phyloP scores from a whole-genome alignment of 2,113 vertebrate species.

The Centrocercus urophasianus region DNA sequence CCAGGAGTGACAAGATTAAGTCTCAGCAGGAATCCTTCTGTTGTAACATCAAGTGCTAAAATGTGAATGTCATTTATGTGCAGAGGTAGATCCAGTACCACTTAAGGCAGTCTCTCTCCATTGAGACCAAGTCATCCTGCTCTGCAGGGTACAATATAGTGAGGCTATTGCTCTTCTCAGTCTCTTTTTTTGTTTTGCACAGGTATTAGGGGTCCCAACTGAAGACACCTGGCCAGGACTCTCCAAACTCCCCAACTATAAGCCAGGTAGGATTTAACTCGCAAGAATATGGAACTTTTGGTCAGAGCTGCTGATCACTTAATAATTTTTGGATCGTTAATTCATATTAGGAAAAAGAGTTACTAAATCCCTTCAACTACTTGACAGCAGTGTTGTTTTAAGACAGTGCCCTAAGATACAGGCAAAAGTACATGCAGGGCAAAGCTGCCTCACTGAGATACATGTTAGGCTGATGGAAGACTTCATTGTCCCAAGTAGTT shows the following conservation, averaged over 20 bases:
- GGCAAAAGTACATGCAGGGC: neutral
- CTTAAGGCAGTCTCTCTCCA: neutral
- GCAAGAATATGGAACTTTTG: neutral
- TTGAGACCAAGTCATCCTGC: neutral
- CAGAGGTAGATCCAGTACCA: neutral
- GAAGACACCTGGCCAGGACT: conserved; percentile 90
- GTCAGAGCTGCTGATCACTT: neutral
- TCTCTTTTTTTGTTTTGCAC: conserved; percentile 44
- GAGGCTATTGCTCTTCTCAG: neutral
- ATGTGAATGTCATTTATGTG: neutral
- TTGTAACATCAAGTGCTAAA: neutral
- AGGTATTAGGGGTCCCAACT: conserved; percentile 87
- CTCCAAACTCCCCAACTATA: conserved; percentile 85
- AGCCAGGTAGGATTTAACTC: conserved; percentile 78
- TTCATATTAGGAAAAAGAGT: neutral
- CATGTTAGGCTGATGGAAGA: neutral
- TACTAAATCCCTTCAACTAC: neutral
- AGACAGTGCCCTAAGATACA: neutral
- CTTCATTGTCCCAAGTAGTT: neutral
- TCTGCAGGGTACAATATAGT: neutral
- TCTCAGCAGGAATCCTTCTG: neutral
- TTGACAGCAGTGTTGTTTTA: neutral
- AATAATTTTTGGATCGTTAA: neutral
- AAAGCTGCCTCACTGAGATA: neutral
- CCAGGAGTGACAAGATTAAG: neutral